These are phyloP conservation scores for Fulmarus glacialis DNA, from an alignment of 2,113 vertebrate species.

Conservation along the genomic window DNA sequence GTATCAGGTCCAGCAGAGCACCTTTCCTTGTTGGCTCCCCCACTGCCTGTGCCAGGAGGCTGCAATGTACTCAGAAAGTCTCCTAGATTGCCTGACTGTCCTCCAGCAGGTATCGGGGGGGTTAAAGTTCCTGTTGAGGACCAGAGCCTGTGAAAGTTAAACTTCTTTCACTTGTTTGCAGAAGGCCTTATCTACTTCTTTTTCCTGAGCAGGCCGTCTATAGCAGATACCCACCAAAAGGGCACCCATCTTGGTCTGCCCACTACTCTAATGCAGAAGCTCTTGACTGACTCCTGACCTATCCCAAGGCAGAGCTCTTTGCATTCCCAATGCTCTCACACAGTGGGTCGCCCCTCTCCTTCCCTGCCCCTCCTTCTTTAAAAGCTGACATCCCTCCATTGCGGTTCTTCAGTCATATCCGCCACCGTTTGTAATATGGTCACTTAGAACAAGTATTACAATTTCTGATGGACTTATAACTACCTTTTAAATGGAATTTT, in stretches of 20 bases:
- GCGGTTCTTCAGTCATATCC: neutral
- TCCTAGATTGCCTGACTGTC: neutral
- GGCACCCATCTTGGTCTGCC: neutral
- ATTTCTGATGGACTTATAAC: neutral
- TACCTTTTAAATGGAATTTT: neutral
- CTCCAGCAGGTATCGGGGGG: neutral
- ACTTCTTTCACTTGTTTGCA: neutral
- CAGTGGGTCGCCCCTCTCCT: neutral
- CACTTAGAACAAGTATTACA: neutral
- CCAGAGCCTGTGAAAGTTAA: neutral
- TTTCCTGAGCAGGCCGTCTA: neutral
- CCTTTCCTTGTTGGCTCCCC: neutral
- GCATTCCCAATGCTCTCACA: neutral
- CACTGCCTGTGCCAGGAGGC: neutral
- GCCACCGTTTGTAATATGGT: neutral
- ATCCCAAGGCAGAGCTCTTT: neutral
- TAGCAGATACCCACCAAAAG: neutral
- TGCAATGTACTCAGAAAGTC: neutral
- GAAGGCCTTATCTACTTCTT: neutral
- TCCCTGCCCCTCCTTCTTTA: neutral
- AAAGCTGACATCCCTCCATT: accelerated
- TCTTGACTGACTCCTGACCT: neutral
- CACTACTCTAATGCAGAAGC: neutral
- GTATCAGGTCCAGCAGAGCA: neutral
- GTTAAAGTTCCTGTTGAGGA: neutral